Percentiles rank a stretch among this genome's conserved stretches.
Evolutionary conservation across 2,888 invertebrate species (phyloP).

Genomic region (Trachelus stipa): DNA sequence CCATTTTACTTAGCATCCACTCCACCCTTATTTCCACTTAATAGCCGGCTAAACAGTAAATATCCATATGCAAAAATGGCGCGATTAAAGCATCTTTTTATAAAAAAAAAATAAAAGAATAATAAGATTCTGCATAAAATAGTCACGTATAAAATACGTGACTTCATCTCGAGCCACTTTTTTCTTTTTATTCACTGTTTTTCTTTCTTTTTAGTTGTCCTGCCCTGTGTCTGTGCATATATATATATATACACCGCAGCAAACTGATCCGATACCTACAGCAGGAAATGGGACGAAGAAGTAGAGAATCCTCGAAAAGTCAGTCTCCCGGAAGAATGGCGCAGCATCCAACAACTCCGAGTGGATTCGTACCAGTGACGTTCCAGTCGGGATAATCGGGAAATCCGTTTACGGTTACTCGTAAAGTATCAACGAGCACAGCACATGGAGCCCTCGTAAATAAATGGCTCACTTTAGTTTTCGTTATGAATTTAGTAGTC

Average conservation of each 20-base stretch:
- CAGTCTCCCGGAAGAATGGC: not conserved
- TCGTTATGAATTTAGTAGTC: slow-evolving; percentile 3
- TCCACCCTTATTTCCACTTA: not conserved
- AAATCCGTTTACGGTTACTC: slow-evolving; percentile 8
- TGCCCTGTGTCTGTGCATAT: not conserved
- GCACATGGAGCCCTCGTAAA: not conserved
- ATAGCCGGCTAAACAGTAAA: not conserved
- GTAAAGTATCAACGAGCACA: not conserved
- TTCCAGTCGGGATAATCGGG: slow-evolving; percentile 5
- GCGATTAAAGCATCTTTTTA: not conserved
- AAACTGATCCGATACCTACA: not conserved
- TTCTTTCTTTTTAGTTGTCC: not conserved
- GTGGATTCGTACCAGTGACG: not conserved
- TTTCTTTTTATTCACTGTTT: not conserved
- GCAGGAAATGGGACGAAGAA: not conserved
- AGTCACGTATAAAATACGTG: not conserved
- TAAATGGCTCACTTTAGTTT: not conserved
- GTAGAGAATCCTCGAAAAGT: not conserved
- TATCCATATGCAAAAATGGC: not conserved
- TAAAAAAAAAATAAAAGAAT: not conserved
- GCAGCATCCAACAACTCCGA: not conserved
- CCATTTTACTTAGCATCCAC: not conserved
- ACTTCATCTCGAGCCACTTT: not conserved
- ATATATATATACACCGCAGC: not conserved
- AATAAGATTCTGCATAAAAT: not conserved